Evolutionary conservation across 2,888 invertebrate genomes (phyloP).

Genomic region (Pecten maximus): DNA sequence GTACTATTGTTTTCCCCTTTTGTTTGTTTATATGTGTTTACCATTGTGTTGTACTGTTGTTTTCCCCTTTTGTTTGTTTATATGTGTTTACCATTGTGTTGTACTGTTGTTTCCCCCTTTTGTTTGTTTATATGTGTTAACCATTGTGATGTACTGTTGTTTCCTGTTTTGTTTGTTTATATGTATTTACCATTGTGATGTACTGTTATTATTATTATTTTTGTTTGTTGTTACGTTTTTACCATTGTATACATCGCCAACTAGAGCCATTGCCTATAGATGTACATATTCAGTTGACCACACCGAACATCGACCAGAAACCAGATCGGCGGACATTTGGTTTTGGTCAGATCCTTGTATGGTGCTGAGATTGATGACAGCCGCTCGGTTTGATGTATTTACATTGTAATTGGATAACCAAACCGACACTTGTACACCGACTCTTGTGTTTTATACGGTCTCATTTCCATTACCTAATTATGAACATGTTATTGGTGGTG

Average conservation of each 20-base stretch:
- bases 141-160: too few relatives aligned
- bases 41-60: too few relatives aligned
- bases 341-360: not conserved
- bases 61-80: too few relatives aligned
- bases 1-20: too few relatives aligned
- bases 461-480: conserved; percentile 22
- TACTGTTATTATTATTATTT: not conserved
- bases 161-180: too few relatives aligned
- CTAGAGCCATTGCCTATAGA: not conserved
- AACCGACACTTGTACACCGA: not conserved
- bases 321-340: not conserved
- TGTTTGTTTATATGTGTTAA: too few relatives aligned
- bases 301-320: not conserved
- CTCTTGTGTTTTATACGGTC: not conserved
- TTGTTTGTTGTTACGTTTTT: too few relatives aligned
- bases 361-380: not conserved
- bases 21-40: too few relatives aligned
- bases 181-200: too few relatives aligned
- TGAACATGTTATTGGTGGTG: not conserved
- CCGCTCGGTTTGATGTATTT: not conserved
- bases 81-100: too few relatives aligned
- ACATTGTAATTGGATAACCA: not conserved
- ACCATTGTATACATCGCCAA: not conserved
- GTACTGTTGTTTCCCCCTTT: too few relatives aligned
- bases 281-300: not conserved